A percentile compares a stretch with the other conserved stretches of the same genome.
Evolutionary conservation across 1,140 invertebrate species (phyloP).

Genomic region (Bursaphelenchus mucronatus): DNA sequence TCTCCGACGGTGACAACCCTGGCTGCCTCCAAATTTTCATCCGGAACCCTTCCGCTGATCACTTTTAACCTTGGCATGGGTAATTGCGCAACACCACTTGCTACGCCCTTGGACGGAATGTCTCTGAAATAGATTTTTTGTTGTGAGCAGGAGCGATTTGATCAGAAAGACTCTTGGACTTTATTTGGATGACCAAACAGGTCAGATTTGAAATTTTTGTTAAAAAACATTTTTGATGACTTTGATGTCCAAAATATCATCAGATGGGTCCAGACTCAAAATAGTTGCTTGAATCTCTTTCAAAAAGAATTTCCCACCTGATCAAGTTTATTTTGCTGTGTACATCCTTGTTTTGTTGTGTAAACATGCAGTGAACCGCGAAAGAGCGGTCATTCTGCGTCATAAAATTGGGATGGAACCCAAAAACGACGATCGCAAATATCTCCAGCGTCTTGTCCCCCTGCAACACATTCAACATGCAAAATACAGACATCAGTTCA

Average conservation of each 20-base stretch:
- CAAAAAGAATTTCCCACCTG: too few species aligned
- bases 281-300: not conserved
- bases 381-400: constrained; percentile 16
- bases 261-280: not conserved
- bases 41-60: constrained; percentile 13
- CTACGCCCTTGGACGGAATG: constrained; percentile 9
- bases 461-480: not conserved
- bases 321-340: too few species aligned
- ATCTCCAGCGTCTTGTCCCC: constrained; percentile 6
- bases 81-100: constrained; percentile 10
- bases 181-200: too few species aligned
- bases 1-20: constrained; percentile 21
- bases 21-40: constrained; percentile 5
- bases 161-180: too few species aligned
- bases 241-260: not conserved
- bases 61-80: constrained; percentile 12
- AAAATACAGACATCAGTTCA: not conserved
- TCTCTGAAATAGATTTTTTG: constrained; percentile 12
- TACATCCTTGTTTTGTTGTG: constrained; percentile 2
- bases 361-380: constrained; percentile 17
- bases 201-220: too few species aligned
- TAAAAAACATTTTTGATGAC: too few species aligned
- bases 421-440: constrained; percentile 10
- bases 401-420: constrained; percentile 16
- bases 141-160: too few species aligned